Base-by-base conservation (phyloP, 1,140 invertebrate species). In the Orchesella cincta region DNA sequence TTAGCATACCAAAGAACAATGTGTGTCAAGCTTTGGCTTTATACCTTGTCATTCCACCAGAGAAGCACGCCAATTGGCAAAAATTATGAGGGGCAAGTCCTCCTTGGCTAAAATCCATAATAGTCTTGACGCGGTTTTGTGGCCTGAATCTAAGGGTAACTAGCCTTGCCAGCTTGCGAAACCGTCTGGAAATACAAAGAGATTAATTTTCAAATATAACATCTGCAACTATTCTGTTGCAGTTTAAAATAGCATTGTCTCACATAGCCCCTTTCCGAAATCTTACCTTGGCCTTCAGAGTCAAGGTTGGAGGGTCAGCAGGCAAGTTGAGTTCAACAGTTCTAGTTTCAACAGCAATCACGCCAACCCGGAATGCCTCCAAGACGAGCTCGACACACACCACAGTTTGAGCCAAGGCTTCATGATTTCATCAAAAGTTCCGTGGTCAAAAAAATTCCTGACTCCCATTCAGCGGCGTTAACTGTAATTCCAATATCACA, bases 61-160 rank as follows among this genome's bases (percentile, higher is more conserved):
- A 98, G 86, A 99, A 99, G 18, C n/a, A 87, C 98, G 90, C 96
- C 98, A 99, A 86, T 99, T 99, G 29, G 98, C 98, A 87, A 99
- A 98, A 29, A 99, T 95, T 35, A 99, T 92, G n/a, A 99, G 88
- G 0, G 98, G 98, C 8, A 99, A 86, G 81, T 93, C 93, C 88
- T 99, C 98, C 70, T 90, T 90, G 34, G n/a, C 92, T 92, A 85
- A 99, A 99, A 87, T 99, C 97, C 85, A 94, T 92, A 79, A 99
- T 98, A 1, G 94, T 95, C 84, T 98, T 95, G 0, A n/a, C n/a
- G 97, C 92, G n/a, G 97, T 99, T 87, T 99, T 98, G 85, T 95
- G 98, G 0, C 97, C 94, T 0, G 97, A 99, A 85, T 99, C 98
- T 0, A n/a, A n/a, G 98, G 98, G 88, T 97, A 99, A 98, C 98